Percentiles rank a stretch among this genome's conserved stretches.
These are phyloP conservation scores for Hirtodrosophila histrioides DNA, from an alignment of 2,888 invertebrate genomes.

Conservation along the genomic window DNA sequence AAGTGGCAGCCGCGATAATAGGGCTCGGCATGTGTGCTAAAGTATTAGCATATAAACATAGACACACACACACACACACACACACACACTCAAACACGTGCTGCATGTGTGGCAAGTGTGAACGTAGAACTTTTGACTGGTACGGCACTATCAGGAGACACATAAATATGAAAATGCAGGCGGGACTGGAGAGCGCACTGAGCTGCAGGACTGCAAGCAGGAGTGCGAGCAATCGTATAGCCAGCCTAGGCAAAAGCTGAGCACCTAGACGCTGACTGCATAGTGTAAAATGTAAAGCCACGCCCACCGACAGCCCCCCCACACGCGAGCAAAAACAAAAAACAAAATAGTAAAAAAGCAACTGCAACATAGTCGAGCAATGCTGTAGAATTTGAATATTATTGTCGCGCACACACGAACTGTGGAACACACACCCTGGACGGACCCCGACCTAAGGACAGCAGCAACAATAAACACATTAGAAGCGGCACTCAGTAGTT, in stretches of 20 bases:
- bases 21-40: conserved; percentile 75
- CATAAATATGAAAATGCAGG: conserved; percentile 78
- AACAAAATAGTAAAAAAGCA: background rate
- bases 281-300: conserved; percentile 59
- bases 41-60: conserved; percentile 76
- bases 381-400: conserved; percentile 73
- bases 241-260: conserved; percentile 30
- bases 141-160: conserved; percentile 72
- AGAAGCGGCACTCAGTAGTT: conserved; percentile 63
- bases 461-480: conserved; percentile 59
- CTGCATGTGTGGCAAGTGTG: conserved; percentile 46
- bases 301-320: conserved; percentile 47
- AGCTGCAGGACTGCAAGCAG: conserved; percentile 37
- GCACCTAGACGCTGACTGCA: conserved; percentile 58
- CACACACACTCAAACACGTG: conserved; percentile 23
- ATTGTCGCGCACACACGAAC: conserved; percentile 63
- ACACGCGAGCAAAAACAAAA: conserved; percentile 18
- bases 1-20: conserved; percentile 79
- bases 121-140: conserved; percentile 73
- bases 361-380: conserved; percentile 41
- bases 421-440: conserved; percentile 42
- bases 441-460: conserved; percentile 46
- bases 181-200: conserved; percentile 58
- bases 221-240: conserved; percentile 6
- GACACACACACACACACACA: conserved; percentile 45